Base-by-base conservation (phyloP, 2,888 invertebrate species). In the Calameuta idolon region DNA sequence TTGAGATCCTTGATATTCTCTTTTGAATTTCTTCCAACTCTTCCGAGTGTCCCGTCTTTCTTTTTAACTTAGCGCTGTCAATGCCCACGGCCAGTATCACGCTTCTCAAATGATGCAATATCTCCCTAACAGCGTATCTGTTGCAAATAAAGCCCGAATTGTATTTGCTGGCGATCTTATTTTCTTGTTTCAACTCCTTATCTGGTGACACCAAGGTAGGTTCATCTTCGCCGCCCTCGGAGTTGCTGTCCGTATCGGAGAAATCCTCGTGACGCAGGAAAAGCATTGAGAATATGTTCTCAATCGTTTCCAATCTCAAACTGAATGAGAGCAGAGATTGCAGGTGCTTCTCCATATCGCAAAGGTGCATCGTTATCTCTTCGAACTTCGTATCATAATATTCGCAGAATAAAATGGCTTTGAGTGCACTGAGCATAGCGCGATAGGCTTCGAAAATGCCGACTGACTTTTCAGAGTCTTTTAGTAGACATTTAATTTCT, bases 241-340 rank as follows among this genome's bases (percentile, higher is more conserved):
- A 86, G n/a, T 84, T 83, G n/a, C 84, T 86, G 23, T 86, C 88
- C 15, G 12, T 35, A 15, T 93, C 93, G 12, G 93, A 92, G 80
- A 95, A 93, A 87, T 95, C 94, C 86, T 95, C 94, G 83, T 93
- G 93, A 82, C 94, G 93, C 75, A 95, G 86, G 90, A 96, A 96
- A 69, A 96, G 92, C 83, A 96, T 93, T 0, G 94, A 93, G 89
- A 96, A 96, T 82, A 96, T 93, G 89, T 96, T 94, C 89, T 96
- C 95, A 77, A 96, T 93, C 0, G 95, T 92, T 92, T 96, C 95
- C 1, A 93, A 37, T 78, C 89, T 83, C 34, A 87, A 73, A 71
- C 78, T 75, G 11, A 90, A 76, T 0, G 90, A 87, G 73, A 81
- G 81, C 40, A 90, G 80, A 11, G 80, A 78, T 69, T 85, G 82